Evolutionary conservation across 1,140 invertebrate genomes (phyloP), one percentile per base, ranked within the genome.

Genomic region (Nilaparvata lugens): DNA sequence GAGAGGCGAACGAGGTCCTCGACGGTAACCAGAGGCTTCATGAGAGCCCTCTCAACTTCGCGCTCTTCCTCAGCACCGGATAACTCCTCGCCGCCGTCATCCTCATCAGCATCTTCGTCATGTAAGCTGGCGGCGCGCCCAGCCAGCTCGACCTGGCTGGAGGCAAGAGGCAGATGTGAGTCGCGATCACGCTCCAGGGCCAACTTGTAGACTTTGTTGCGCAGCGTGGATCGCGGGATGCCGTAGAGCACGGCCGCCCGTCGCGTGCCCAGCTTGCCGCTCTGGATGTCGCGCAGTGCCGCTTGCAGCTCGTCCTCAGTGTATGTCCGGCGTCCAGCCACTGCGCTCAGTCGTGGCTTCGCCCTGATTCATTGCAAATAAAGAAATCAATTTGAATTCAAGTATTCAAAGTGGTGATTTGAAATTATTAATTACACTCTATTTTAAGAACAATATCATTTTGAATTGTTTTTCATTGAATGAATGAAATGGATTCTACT

Each of bases 231-330:
- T 56, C 95, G 81, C 4, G 95, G 95, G 71, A 97, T 95, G 60
- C 93, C 93, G 73, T 97, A 97, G 62, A 96, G 87, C 25, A 92
- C 91, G 35, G 95, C 91, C 0, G 94, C 93, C 61, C 95, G 81
- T 31, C 94, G 76, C 1, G 93, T 95, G 52, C 93, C 94, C 59
- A 97, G 78, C 71, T 92, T 91, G 4, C 93, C 93, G 70, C 86
- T 89, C 71, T 94, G 87, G 68, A 97, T 95, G 74, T 97, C 94
- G 62, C 89, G 80, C 45, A 97, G 80, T 7, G 93, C 93, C 14
- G 87, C 86, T 68, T 90, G 86, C 7, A 97, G 79, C 72, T 95
- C 93, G 66, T 94, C 90, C 69, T 95, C 91, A 23, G 91, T 95
- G 78, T 97, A 97, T 14, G 86, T 84, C 64, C 87, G 79, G 60